phyloP scores from a whole-genome alignment of 2,888 invertebrate genomes.

The Lepeophtheirus nordmannii region DNA sequence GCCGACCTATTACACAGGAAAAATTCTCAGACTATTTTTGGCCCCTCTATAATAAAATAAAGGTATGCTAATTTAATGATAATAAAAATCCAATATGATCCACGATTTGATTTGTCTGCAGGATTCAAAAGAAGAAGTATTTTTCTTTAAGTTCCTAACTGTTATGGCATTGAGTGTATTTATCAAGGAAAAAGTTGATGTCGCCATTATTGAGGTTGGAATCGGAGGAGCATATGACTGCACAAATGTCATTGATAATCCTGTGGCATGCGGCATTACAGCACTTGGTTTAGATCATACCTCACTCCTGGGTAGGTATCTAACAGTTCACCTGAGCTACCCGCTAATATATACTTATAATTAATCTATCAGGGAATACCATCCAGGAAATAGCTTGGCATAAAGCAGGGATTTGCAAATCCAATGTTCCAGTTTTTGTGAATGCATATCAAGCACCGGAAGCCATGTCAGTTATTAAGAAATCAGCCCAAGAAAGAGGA shows the following conservation, averaged over 20 bases:
- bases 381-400: slow-evolving; percentile 77
- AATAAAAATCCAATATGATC: background rate
- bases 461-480: slow-evolving; percentile 45
- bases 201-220: slow-evolving; percentile 87
- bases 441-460: slow-evolving; percentile 43
- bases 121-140: slow-evolving; percentile 53
- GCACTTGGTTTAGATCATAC: slow-evolving; percentile 83
- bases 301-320: slow-evolving; percentile 48
- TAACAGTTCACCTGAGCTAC: background rate
- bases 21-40: slow-evolving; percentile 67
- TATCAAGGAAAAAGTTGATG: slow-evolving; percentile 62
- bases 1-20: slow-evolving; percentile 53
- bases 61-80: slow-evolving; percentile 36
- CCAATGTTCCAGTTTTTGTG: slow-evolving; percentile 52
- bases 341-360: too few species aligned
- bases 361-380: slow-evolving; percentile 37
- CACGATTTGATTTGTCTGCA: background rate
- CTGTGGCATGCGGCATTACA: slow-evolving; percentile 51
- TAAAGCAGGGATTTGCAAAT: slow-evolving; percentile 89
- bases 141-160: slow-evolving; percentile 87
- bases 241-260: slow-evolving; percentile 61
- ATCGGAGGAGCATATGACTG: slow-evolving; percentile 88
- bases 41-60: slow-evolving; percentile 52
- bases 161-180: slow-evolving; percentile 79
- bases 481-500: background rate